Base-by-base conservation (phyloP, 2,797 vertebrate genomes). In the Lutjanus campechanus region DNA sequence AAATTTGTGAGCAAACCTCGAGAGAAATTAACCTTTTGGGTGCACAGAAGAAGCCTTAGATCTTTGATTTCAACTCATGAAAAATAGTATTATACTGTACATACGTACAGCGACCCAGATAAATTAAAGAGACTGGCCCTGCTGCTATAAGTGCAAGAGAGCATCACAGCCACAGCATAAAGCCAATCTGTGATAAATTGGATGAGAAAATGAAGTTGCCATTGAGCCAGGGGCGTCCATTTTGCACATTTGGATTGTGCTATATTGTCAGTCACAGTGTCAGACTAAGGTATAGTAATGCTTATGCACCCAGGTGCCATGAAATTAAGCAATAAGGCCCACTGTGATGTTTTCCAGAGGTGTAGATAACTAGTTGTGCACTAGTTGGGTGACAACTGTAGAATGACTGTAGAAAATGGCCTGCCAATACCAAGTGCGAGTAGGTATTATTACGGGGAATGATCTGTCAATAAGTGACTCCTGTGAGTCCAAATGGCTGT, bases 161-260 rank as follows among this genome's bases (percentile, higher is more conserved):
- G 76, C 76, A 76, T 82, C 78, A 56, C 41, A 73, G 73, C 71
- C 79, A 79, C 81, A 79, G 82, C 76, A 82, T 73, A 62, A 84
- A 87, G 83, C 81, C 85, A 85, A 91, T 81, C 82, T 75, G 60
- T 87, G 88, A 88, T 88, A 76, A 87, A 91, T 80, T 88, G 82
- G 78, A 82, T 73, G 77, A 83, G 82, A 88, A 89, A 90, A 88
- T 79, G 51, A 88, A 90, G 81, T 71, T 88, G 86, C 86, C 88
- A 82, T 53, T 64, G 65, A 73, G 76, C 73, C 82, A 64, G 81
- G 19, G 58, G 79, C 79, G 73, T 76, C 58, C 64, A 69, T 84
- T 86, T 86, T 78, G 59, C 73, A 83, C 65, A 84, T 88, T 82
- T 66, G 50, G 40, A 71, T 76, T 71, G 60, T 68, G 84, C 82